These are phyloP conservation scores for Anhinga rufa DNA, from an alignment of 2,113 vertebrate genomes.

Conservation along the genomic window DNA sequence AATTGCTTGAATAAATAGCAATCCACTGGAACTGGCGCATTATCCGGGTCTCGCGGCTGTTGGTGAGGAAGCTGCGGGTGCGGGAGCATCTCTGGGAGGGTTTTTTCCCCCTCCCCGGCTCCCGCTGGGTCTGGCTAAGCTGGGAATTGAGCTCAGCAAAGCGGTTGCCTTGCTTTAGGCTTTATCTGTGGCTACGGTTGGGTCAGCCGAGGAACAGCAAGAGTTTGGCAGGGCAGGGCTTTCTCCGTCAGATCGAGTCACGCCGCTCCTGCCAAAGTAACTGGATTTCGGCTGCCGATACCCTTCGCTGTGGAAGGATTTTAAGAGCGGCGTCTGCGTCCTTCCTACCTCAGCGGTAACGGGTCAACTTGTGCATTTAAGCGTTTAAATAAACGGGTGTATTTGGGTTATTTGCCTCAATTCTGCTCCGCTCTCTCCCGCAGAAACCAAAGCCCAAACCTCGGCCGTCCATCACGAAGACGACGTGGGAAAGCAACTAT, in stretches of 20 bases:
- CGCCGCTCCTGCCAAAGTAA: not conserved
- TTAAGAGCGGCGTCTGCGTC: not conserved
- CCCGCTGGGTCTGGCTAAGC: not conserved
- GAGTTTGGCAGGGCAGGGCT: not conserved
- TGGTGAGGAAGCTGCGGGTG: not conserved
- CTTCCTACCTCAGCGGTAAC: not conserved
- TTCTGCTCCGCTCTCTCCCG: not conserved
- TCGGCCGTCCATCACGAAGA: conserved; percentile 86
- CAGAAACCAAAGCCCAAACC: conserved; percentile 89
- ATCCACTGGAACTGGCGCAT: no score
- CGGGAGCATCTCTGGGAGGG: not conserved
- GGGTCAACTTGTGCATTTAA: not conserved
- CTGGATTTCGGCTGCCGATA: not conserved
- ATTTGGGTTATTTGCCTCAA: not conserved
- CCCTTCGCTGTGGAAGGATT: not conserved
- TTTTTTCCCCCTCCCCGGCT: not conserved
- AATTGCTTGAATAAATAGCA: not conserved
- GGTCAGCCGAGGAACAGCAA: not conserved
- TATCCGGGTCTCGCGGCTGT: not conserved
- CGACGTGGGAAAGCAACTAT: conserved; percentile 90
- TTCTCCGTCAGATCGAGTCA: not conserved
- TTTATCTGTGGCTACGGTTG: not conserved
- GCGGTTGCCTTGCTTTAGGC: not conserved
- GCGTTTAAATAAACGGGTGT: not conserved
- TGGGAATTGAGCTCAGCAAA: not conserved